These are phyloP conservation scores for Anabacerthia variegaticeps DNA, from an alignment of 2,797 vertebrate genomes.

Conservation along the genomic window DNA sequence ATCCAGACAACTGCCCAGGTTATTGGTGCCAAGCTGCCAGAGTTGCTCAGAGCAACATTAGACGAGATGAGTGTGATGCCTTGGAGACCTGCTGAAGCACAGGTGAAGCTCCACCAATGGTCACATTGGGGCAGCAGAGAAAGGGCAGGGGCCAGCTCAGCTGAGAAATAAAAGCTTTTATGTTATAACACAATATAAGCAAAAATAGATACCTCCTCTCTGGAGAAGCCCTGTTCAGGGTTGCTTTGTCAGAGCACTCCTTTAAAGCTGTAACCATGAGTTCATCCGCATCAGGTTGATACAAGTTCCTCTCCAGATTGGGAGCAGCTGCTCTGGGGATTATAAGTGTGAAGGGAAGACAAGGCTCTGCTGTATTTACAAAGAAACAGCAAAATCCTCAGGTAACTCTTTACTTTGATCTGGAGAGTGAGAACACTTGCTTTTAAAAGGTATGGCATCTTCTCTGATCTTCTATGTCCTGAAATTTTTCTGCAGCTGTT, in stretches of 20 bases:
- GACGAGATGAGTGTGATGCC: rapidly evolving
- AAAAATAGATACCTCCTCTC: neutral
- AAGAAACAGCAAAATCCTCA: neutral
- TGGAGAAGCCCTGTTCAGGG: neutral
- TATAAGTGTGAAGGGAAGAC: neutral
- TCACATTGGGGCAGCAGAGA: neutral
- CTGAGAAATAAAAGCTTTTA: neutral
- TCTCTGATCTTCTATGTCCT: neutral
- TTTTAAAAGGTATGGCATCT: neutral
- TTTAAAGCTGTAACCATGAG: neutral
- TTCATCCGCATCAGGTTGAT: neutral
- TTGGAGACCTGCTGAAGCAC: neutral
- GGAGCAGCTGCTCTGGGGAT: neutral
- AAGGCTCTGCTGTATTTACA: neutral
- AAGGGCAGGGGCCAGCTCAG: neutral
- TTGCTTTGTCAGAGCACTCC: neutral
- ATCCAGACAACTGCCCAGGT: neutral
- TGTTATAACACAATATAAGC: neutral
- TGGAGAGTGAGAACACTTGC: neutral
- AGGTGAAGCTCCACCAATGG: neutral
- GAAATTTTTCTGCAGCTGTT: neutral
- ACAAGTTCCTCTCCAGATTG: neutral
- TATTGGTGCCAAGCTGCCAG: neutral
- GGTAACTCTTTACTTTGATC: neutral
- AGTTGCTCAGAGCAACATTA: neutral